Evolutionary conservation across 2,797 vertebrate genomes (phyloP), one percentile per base, ranked within the genome.

Genomic region (Acridotheres tristis): DNA sequence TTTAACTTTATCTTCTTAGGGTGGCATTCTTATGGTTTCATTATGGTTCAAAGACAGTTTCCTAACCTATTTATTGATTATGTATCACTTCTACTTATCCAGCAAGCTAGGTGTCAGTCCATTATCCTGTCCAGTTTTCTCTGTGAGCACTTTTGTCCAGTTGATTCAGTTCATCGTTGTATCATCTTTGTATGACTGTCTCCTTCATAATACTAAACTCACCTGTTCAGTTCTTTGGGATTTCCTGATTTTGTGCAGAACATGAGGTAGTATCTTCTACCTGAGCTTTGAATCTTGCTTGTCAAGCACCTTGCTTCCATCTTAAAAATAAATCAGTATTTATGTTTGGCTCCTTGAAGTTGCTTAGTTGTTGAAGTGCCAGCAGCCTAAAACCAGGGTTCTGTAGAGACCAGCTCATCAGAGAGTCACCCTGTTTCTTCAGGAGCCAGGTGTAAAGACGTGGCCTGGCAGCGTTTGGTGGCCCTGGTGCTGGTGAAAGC

Each of bases 401-500:
- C 13, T 71, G 8, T 38, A 77, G 61, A 67, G 85, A 53, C 22
- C 43, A 40, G 22, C 65, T 43, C 16, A 26, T 85, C 36, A 34
- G 83, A 42, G 47, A 20, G 29, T 59, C 40, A 50, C 32, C 3
- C 0, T 38, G 10, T 76, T 51, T 72, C 32, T 50, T 36, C 45
- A 54, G 67, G 47, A 67, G 4, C 20, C 20, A 57, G 48, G 4
- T 47, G 29, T 2, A 22, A 73, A 54, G 42, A 14, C 0, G 0
- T 34, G 40, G 7, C 26, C 30, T 81, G 54, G 32, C 13, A 2
- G 26, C 40, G 14, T 25, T 59, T 43, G 63, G 22, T 69, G 90
- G 43, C 34, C 42, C 32, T 78, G 1, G 3, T 62, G 69, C 54
- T 81, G 59, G 13, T 0, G 0, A 47, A 17, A 43, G 66, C 0